Conservation (phyloP, 2,888 invertebrate species). For the Periphyllus acericola region DNA sequence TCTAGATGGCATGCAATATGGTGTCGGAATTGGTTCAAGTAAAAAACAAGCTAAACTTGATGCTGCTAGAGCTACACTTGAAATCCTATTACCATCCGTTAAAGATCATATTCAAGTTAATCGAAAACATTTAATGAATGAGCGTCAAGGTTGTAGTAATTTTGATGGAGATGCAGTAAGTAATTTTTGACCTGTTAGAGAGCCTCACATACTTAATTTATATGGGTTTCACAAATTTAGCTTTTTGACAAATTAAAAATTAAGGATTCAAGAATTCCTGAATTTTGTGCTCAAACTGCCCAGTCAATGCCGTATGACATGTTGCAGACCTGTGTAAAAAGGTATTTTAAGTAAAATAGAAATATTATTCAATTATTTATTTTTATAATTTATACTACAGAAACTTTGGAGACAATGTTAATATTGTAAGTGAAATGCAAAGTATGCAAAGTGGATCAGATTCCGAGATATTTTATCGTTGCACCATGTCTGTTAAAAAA, state of each 20-base stretch:
- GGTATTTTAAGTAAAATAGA: slow-evolving; percentile 64
- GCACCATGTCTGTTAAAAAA: slow-evolving; percentile 93
- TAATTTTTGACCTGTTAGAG: background rate
- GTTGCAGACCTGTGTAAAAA: slow-evolving; percentile 87
- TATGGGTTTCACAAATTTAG: slow-evolving; percentile 16
- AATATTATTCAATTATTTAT: background rate
- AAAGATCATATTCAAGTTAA: slow-evolving; percentile 45
- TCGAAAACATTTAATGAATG: slow-evolving; percentile 33
- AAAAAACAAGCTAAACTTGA: slow-evolving; percentile 96
- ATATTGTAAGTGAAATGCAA: slow-evolving; percentile 86
- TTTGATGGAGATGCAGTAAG: slow-evolving; percentile 31
- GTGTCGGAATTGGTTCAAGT: slow-evolving; percentile 91
- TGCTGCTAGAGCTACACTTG: slow-evolving; percentile 88
- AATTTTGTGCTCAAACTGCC: slow-evolving; percentile 94
- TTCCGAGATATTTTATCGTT: slow-evolving; percentile 74
- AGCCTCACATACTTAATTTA: background rate
- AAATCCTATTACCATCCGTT: slow-evolving; percentile 82
- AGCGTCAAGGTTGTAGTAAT: slow-evolving; percentile 27
- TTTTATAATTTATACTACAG: slow-evolving; percentile 33
- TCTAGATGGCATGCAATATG: slow-evolving; percentile 92
- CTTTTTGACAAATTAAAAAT: slow-evolving; percentile 84
- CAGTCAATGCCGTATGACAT: slow-evolving; percentile 96
- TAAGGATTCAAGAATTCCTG: slow-evolving; percentile 92
- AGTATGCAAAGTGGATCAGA: slow-evolving; percentile 85
- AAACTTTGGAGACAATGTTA: slow-evolving; percentile 94